A percentile compares a stretch with the other conserved stretches of the same genome.
Conservation (phyloP, 2,797 vertebrate genomes). For the Cyclura pinguis region DNA sequence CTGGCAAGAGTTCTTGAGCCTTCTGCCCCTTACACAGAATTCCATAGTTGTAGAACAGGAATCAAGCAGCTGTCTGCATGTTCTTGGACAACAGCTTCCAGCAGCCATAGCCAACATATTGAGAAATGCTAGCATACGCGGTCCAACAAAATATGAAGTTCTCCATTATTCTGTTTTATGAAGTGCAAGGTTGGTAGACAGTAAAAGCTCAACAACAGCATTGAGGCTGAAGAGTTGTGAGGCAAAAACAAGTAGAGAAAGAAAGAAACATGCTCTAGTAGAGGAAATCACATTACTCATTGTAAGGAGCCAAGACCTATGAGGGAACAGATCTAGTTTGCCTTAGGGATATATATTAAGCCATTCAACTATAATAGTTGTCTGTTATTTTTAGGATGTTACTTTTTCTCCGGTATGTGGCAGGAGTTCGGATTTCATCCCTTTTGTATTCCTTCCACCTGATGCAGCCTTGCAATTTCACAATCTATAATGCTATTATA, state of each 20-base stretch:
- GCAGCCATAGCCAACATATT: no score
- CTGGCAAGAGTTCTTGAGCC: not conserved
- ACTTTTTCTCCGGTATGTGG: not conserved
- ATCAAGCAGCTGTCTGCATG: no score
- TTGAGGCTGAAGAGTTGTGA: not conserved
- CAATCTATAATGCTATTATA: constrained; percentile 5
- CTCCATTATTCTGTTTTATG: not conserved
- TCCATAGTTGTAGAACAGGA: no score
- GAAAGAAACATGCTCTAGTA: not conserved
- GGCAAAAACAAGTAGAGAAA: not conserved
- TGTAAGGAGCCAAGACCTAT: not conserved
- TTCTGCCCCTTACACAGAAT: not conserved
- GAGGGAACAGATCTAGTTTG: not conserved
- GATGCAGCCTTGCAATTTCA: not conserved
- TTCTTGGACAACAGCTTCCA: no score
- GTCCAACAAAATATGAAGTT: no score
- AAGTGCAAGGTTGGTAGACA: not conserved
- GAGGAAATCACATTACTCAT: not conserved
- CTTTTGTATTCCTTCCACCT: not conserved
- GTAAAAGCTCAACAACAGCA: not conserved
- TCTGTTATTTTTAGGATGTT: not conserved
- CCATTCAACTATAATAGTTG: not conserved
- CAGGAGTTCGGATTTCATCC: not conserved
- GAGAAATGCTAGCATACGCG: no score
- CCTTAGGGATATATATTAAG: not conserved